Evolutionary conservation across 2,797 vertebrate species (phyloP), one percentile per base, ranked within the genome.

Genomic region (Bovichtus variegatus): DNA sequence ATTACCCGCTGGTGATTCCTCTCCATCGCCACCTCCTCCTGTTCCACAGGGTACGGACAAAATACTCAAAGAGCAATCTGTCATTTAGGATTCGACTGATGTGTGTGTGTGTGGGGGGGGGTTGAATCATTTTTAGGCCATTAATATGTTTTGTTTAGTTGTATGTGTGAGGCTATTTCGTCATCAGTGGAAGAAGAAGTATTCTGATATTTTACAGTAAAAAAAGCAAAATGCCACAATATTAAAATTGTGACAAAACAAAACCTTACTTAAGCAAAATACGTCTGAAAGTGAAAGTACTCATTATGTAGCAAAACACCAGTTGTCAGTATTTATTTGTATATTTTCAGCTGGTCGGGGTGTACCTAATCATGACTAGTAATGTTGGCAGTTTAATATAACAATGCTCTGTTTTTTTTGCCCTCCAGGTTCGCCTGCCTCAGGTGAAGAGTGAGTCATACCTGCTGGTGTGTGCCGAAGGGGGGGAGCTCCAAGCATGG

Each of bases 1-100:
- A 93, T 79, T 94, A 95, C 90, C 95, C 94, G 0, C 92, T 96
- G 84, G 95, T 96, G 93, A 94, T 92, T 44, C 92, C 94, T 74
- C 89, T 94, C 38, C 94, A 93, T 82, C 94, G 92, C 18, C 95
- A 95, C 87, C 91, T 96, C 83, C 92, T 96, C 75, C 93, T 96
- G 61, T 95, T 96, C 76, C 93, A 96, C 88, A 92, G 95, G 94
- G 95, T 96, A 92, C 34, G 92, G 78, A 58, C 15, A 41, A 57
- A 55, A 49, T 0, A 50, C 51, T 49, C 25, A 63, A 41, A 47
- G 18, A 38, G 2, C 34, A 6, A 38, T n/a, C 31, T 34, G 1
- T 46, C 34, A 67, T 23, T 43, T 43, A 54, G 3, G 8, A 25
- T 29, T 65, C 2, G 12, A 21, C 10, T 31, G 15, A 34, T 18